These are phyloP conservation scores for Scaptomyza flava DNA, from an alignment of 2,888 invertebrate species.

Conservation along the genomic window DNA sequence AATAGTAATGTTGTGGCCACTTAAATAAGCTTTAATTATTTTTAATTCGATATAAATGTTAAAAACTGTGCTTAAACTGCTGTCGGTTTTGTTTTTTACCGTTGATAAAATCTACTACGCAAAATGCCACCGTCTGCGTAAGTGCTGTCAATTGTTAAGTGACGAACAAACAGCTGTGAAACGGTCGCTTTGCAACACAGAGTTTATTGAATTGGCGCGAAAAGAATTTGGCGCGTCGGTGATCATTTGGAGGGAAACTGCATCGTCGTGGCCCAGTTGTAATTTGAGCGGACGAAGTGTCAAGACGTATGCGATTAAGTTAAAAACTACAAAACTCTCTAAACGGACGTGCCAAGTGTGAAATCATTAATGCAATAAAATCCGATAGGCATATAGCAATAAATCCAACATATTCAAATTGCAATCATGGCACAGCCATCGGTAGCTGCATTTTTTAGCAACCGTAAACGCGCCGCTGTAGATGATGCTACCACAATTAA, in stretches of 20 bases:
- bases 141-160: slow-evolving; percentile 37
- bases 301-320: slow-evolving; percentile 67
- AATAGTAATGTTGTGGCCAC: background rate
- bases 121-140: slow-evolving; percentile 24
- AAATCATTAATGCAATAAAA: slow-evolving; percentile 38
- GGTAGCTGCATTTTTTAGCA: slow-evolving; percentile 90
- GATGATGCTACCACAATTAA: slow-evolving; percentile 87
- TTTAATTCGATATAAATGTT: too few species aligned
- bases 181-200: slow-evolving; percentile 19
- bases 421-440: slow-evolving; percentile 90
- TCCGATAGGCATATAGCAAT: slow-evolving; percentile 34
- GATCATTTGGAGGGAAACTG: slow-evolving; percentile 82
- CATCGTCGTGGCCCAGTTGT: slow-evolving; percentile 74
- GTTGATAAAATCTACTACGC: slow-evolving; percentile 21
- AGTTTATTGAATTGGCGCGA: slow-evolving; percentile 66
- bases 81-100: background rate
- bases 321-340: slow-evolving; percentile 21
- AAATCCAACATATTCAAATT: slow-evolving; percentile 35
- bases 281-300: slow-evolving; percentile 76
- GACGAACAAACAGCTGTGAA: slow-evolving; percentile 39
- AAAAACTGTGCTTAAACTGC: background rate
- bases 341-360: slow-evolving; percentile 59
- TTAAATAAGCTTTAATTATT: background rate
- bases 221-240: slow-evolving; percentile 73
- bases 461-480: slow-evolving; percentile 90